Evolutionary conservation across 2,113 vertebrate species (phyloP).

Genomic region (Synchiropus splendidus): DNA sequence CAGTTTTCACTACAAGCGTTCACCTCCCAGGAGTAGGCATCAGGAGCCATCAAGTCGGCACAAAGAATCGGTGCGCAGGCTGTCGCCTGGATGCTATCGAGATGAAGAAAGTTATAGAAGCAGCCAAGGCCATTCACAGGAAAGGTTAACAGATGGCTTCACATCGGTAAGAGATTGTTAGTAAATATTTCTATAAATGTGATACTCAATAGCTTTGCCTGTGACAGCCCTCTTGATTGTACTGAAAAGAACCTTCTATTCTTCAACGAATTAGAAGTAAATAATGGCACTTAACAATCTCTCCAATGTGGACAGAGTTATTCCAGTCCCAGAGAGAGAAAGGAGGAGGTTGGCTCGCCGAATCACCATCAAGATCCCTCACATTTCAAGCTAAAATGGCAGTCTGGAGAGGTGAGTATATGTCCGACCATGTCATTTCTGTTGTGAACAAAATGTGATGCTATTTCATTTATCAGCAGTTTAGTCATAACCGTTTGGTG

Average conservation of each 20-base stretch:
- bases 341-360: conserved; percentile 8
- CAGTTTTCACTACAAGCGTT: conserved; percentile 18
- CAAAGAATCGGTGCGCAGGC: conserved; percentile 10
- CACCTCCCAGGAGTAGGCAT: conserved; percentile 18
- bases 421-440: too few relatives aligned
- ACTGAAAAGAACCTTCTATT: too few relatives aligned
- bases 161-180: too few relatives aligned
- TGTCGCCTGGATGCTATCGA: conserved; percentile 5
- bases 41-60: background rate
- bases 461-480: background rate
- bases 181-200: too few relatives aligned
- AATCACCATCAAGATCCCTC: conserved; percentile 3
- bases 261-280: too few relatives aligned
- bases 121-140: conserved; percentile 12
- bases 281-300: too few relatives aligned
- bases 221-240: too few relatives aligned
- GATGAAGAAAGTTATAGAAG: conserved; percentile 14
- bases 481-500: too few relatives aligned
- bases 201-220: too few relatives aligned
- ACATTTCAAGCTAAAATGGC: background rate
- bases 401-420: conserved; percentile 21
- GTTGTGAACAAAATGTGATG: too few relatives aligned
- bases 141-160: background rate
- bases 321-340: conserved; percentile 11
- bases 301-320: conserved; percentile 24